Evolutionary conservation across 2,888 invertebrate genomes (phyloP), one percentile per base, ranked within the genome.

Genomic region (Cheilosia grossa): DNA sequence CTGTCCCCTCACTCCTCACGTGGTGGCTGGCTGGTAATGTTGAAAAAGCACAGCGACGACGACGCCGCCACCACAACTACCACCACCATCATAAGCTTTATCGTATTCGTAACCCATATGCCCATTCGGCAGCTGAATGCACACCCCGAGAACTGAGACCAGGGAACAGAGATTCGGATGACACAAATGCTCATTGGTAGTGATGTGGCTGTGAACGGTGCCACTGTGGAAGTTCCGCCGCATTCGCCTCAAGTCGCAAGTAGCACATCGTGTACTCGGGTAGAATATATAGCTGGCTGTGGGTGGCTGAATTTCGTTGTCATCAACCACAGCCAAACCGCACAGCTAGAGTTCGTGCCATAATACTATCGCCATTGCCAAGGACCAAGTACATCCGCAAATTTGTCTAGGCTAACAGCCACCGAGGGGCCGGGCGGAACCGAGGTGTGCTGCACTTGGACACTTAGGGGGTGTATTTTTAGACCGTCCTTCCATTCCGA

Each of bases 311-410:
- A 73, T 63, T 69, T 74, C 53, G 73, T 40, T 74, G 69, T 61
- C 63, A 63, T 51, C 82, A 58, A 64, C 82, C 73, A 67, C 79
- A 69, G 70, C 21, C 67, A 56, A 49, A 83, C 74, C 82, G 58
- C 79, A 79, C 10, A 44, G 74, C 74, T 63, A 63, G 73, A 79
- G 78, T 58, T 66, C 63, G 66, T 74, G 69, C 79, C 53, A 59
- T 72, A 77, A 78, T 64, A 53, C 51, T 44, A 64, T 61, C 59
- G 51, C 58, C 82, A 83, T 74, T 83, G 73, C 79, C 82, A 83
- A 83, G 82, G 82, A 83, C 74, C n/a, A 63, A 56, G 63, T 70
- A 69, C 79, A 79, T 83, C 82, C 79, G 82, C 79, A 79, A 83
- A 64, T 69, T 83, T 83, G 82, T 83, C 79, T 83, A 69, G 73